Evolutionary conservation across 1,140 invertebrate species (phyloP).

Genomic region (Polypedilum pembai): DNA sequence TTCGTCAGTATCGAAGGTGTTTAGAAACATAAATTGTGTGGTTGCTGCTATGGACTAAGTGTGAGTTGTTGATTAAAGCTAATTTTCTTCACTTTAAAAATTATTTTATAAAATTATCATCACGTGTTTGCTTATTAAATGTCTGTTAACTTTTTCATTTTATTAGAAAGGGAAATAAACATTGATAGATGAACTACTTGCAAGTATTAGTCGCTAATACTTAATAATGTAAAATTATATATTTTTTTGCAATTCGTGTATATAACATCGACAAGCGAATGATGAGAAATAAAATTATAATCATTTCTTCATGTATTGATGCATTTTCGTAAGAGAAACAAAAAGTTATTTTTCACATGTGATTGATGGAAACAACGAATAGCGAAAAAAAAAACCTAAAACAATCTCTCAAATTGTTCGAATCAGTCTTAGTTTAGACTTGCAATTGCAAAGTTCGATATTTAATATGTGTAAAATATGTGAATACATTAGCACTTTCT

Average conservation of each 20-base stretch:
- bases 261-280: neutral
- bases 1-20: constrained; percentile 4
- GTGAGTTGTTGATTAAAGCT: neutral
- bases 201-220: no score
- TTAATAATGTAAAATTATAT: no score
- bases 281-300: neutral
- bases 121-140: no score
- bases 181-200: no score
- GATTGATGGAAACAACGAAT: neutral
- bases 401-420: neutral
- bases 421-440: neutral
- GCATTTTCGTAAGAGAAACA: neutral
- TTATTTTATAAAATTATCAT: no score
- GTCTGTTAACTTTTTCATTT: no score
- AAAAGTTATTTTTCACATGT: constrained; percentile 13
- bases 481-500: constrained; percentile 18
- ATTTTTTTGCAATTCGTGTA: neutral
- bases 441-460: neutral
- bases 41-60: neutral
- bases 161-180: no score
- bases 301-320: neutral
- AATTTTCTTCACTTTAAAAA: neutral
- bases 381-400: neutral
- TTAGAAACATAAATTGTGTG: neutral
- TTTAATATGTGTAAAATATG: constrained; percentile 13